A percentile compares a stretch with the other conserved stretches of the same genome.
Evolutionary conservation across 2,113 vertebrate species (phyloP).

Genomic region (Chaetura pelagica): DNA sequence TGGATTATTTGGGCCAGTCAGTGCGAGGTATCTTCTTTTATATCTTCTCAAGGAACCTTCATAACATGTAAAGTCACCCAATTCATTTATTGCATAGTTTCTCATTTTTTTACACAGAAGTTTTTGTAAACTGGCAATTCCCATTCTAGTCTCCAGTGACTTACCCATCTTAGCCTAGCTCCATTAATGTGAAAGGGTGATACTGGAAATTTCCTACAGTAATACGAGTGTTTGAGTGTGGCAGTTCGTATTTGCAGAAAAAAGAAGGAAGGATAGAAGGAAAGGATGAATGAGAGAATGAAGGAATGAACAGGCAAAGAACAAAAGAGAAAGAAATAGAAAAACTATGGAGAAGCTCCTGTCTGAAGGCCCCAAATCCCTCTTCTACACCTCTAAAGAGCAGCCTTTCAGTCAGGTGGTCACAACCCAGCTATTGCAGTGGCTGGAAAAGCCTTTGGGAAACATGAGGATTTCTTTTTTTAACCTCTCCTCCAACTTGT

Average conservation of each 20-base stretch:
- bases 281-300: not conserved
- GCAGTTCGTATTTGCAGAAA: not conserved
- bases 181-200: not conserved
- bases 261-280: not conserved
- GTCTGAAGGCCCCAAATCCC: not conserved
- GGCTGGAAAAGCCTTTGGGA: not conserved
- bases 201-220: not conserved
- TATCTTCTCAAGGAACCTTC: not conserved
- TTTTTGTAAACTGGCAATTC: not conserved
- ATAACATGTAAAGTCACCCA: not conserved
- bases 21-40: not conserved
- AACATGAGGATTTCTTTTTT: conserved; percentile 39
- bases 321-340: conserved; percentile 7
- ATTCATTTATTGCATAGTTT: not conserved
- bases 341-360: not conserved
- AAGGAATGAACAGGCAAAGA: not conserved
- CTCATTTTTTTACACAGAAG: not conserved
- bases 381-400: not conserved
- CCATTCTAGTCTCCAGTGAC: not conserved
- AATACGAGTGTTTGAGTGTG: not conserved
- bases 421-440: not conserved
- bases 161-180: not conserved
- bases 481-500: conserved; percentile 4
- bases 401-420: not conserved
- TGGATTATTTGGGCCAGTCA: not conserved